Conservation (phyloP, 53 echinoderm and acorn worm species). For the Astropecten irregularis region DNA sequence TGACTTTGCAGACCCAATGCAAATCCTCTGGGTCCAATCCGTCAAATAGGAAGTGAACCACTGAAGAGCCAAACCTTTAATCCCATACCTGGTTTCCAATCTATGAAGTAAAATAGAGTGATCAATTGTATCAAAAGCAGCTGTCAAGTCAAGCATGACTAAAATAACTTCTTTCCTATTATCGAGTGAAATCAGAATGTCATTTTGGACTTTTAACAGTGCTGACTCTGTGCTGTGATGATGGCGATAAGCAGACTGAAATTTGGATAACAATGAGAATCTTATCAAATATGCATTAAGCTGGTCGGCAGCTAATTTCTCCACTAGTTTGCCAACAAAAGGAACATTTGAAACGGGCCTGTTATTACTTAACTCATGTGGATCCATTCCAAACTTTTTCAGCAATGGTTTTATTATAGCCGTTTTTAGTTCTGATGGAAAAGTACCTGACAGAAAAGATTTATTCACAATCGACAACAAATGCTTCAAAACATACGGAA, state of each 20-base stretch:
- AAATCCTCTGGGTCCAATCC: no score
- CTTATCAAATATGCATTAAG: no score
- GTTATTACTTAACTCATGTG: not conserved
- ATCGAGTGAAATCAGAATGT: no score
- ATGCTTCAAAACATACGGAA: not conserved
- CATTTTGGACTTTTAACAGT: no score
- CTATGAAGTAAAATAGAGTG: no score
- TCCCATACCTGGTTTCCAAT: not conserved
- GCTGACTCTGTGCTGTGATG: no score
- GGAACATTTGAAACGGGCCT: not conserved
- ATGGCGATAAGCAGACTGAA: no score
- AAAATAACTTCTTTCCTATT: no score
- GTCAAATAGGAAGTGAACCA: not conserved
- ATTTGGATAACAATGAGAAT: no score
- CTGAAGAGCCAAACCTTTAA: not conserved
- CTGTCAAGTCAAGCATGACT: not conserved
- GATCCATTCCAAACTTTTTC: not conserved
- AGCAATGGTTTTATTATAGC: not conserved
- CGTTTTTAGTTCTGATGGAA: not conserved
- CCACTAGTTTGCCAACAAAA: not conserved
- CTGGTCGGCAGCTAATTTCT: no score
- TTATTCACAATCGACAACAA: slow-evolving; percentile 1
- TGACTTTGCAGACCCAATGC: no score
- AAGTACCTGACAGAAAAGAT: not conserved
- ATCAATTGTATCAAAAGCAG: no score